Base-by-base conservation (phyloP, 2,888 invertebrate species). In the Pammene aurita region DNA sequence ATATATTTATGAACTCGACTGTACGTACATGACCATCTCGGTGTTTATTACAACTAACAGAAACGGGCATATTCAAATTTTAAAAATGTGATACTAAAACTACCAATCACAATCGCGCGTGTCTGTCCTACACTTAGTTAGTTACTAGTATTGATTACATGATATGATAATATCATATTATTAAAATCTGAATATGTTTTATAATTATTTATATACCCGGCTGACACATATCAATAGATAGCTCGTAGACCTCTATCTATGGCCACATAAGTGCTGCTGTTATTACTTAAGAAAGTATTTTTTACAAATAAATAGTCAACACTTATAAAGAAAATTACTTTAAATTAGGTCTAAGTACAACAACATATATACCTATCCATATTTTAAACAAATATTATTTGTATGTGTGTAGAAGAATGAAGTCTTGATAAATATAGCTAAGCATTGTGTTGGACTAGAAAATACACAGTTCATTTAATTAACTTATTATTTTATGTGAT, bases 301-400 rank as follows among this genome's bases (percentile, higher is more conserved):
- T 50, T 46, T 48, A 61, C 38, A 64, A 64, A 58, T 18, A 7
- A 64, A 46, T 58, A 46, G 54, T 60, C 41, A 64, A 64, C 60
- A 65, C 60, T 69, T 54, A 65, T 38, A 60, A 69, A 54, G 44
- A 41, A 65, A 58, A 44, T 26, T 41, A 44, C 38, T 52, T 68
- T 57, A 63, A 68, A 64, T 68, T 63, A 68, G 52, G 14, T 52
- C 68, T 64, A 68, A 63, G 46, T 64, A 68, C 68, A 68, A 68
- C 68, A 68, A 68, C 58, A 64, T 63, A 68, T 57, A 50, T 65
- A 64, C 44, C 54, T 18, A 71, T 66, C 66, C 48, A 62, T 62
- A 34, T 50, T 61, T 55, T 34, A 66, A 66, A 54, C 44, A 42
- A 66, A 46, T 54, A 6, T 10, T 44, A 66, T 16, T 42, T 5